Evolutionary conservation across 2,113 vertebrate genomes (phyloP).

Genomic region (Hemichromis elongatus): DNA sequence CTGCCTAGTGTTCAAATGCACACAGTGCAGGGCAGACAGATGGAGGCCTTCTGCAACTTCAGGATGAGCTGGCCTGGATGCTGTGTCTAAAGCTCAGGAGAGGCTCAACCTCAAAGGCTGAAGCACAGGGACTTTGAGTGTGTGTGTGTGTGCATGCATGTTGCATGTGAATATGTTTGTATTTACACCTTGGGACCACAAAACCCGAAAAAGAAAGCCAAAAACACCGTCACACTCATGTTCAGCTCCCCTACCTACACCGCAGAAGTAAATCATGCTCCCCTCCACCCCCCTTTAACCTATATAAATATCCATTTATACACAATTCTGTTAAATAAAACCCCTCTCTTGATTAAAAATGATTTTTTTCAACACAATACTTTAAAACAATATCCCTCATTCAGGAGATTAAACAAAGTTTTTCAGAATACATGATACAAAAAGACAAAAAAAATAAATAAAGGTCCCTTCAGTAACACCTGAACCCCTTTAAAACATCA

Average conservation of each 20-base stretch:
- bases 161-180: not conserved
- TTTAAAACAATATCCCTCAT: conserved; percentile 52
- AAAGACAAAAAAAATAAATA: conserved; percentile 34
- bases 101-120: conserved; percentile 3
- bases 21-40: conserved; percentile 4
- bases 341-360: conserved; percentile 39
- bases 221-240: not conserved
- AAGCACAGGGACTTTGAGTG: not conserved
- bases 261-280: not conserved
- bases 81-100: conserved; percentile 22
- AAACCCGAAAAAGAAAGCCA: not conserved
- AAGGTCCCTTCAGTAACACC: conserved; percentile 41
- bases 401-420: conserved; percentile 52
- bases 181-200: conserved; percentile 39
- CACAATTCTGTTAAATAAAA: conserved; percentile 67
- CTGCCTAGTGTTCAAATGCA: not conserved
- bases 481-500: conserved; percentile 35
- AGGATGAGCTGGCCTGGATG: conserved; percentile 36
- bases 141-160: not conserved
- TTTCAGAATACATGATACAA: conserved; percentile 45
- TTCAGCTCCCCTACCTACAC: conserved; percentile 1
- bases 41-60: conserved; percentile 65
- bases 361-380: conserved; percentile 55
- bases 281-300: not conserved
- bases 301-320: conserved; percentile 66